Base-by-base conservation (phyloP, 2,113 vertebrate species). In the Crotalus helleri region DNA sequence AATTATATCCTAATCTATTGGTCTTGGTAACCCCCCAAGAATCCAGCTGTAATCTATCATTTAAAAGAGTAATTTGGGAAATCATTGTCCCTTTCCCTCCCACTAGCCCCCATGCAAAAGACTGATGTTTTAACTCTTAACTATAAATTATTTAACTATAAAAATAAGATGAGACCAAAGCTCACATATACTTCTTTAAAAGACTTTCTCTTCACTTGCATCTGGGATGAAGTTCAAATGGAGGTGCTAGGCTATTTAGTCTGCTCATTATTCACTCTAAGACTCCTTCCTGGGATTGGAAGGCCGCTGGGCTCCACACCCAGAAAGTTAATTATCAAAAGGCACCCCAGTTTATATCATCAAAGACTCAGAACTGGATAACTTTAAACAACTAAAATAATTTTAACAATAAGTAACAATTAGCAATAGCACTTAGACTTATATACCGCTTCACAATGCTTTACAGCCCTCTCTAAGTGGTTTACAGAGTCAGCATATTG, bases 21-120 rank as follows among this genome's bases (percentile, higher is more conserved):
- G 93, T 97, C 94, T 97, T 97, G 94, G 94, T 94, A 94, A 88
- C 92, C 96, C 90, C 46, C 91, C 89, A 89, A 85, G 39, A 89
- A 93, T 96, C 92, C 96, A 96, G 96, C 94, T 96, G 97, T 97
- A 94, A 94, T 96, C 74, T 97, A 94, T 97, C 94, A 96, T 93
- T 93, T 33, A 91, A 95, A 93, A 94, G 93, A 95, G 95, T 93
- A 69, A 95, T 90, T 95, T 97, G 93, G 89, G 95, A 46, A 97
- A 96, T 88, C 94, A 96, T 95, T 96, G 93, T 92, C 94, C 87
- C 74, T 92, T 96, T 93, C 90, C 29, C 57, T 61, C 81, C 55
- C 74, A 61, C 81, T 46, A 19, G 11, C 58, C 88, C 4, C 46
- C 69, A 94, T 92, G 69, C 90, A 96, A 96, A 97, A 97, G 95